Evolutionary conservation across 2,113 vertebrate species (phyloP), one percentile per base, ranked within the genome.

Genomic region (Fulmarus glacialis): DNA sequence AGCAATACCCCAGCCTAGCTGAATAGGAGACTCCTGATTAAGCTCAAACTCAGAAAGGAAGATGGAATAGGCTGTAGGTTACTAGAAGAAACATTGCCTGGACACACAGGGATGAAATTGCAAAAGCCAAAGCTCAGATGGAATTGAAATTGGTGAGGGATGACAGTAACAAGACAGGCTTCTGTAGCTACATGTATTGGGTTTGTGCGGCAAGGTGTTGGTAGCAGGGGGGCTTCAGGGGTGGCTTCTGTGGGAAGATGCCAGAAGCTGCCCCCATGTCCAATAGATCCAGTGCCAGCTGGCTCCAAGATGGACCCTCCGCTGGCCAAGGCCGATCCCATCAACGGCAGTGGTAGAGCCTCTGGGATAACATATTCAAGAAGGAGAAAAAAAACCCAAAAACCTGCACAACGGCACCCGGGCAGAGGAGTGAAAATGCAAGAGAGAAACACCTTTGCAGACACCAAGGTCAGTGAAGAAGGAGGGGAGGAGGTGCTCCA

Each of bases 231-330:
- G 17, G 53, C 29, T 32, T 11, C 53, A 55, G 17, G 29, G 29
- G 11, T 30, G 29, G 53, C 29, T 55, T 55, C 53, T 55, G 53
- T 30, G 29, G 32, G 53, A 55, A 55, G 29, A 18, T 55, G 53
- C 17, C 17, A 55, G 53, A 60, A 36, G 56, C 16, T 56, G 3
- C 38, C 6, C 26, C 11, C 6, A 23, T 48, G 34, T 38, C 26
- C 0, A 0, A 73, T 14, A 56, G 36, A 55, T 21, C 15, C 38
- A n/a, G 12, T 58, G 30, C 6, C 32, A 74, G 40, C 30, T 0
- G 1, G 16, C 40, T 74, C 12, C 53, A 58, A 24, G 40, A 34
- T 2, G 6, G 30, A 43, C 11, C 16, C 1, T 3, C 52, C 2
- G 3, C 38, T 56, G 70, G 14, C 36, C 48, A 53, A 68, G 23